Conservation (phyloP, 2,888 invertebrate genomes). For the Ophonus ardosiacus region DNA sequence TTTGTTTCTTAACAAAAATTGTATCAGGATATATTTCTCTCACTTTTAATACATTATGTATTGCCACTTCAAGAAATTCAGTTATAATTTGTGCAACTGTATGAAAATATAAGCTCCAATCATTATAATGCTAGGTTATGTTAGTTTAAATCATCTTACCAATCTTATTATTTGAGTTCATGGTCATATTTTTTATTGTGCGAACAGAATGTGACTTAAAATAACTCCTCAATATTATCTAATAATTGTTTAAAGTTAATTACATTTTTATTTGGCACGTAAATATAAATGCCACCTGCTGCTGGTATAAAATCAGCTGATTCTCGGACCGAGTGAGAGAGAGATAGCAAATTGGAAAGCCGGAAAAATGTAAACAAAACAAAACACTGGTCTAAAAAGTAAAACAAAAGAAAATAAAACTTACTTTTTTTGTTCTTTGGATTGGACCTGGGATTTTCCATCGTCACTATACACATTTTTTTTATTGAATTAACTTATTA, state of each 20-base stretch:
- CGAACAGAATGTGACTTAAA: neutral
- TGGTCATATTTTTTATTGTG: conserved; percentile 3
- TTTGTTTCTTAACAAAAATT: conserved; percentile 81
- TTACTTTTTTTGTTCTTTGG: too few relatives aligned
- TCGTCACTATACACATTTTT: too few relatives aligned
- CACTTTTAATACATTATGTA: conserved; percentile 81
- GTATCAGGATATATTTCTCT: conserved; percentile 81
- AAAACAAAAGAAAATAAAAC: too few relatives aligned
- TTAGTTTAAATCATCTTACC: conserved; percentile 28
- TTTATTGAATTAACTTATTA: too few relatives aligned
- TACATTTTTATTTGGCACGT: neutral
- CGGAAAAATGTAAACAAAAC: too few relatives aligned
- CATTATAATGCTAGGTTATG: neutral
- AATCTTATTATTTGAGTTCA: conserved; percentile 14
- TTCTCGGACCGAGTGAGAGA: neutral
- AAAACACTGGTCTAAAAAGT: too few relatives aligned
- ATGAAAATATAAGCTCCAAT: conserved; percentile 67
- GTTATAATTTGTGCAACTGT: conserved; percentile 79
- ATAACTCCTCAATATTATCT: neutral
- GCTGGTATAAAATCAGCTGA: neutral
- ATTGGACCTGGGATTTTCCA: too few relatives aligned
- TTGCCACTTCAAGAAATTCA: conserved; percentile 83
- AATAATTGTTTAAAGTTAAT: neutral
- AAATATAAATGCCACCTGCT: neutral
- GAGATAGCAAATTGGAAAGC: neutral